Conservation (phyloP, 2,113 vertebrate genomes). For the Tonatia bakeri region DNA sequence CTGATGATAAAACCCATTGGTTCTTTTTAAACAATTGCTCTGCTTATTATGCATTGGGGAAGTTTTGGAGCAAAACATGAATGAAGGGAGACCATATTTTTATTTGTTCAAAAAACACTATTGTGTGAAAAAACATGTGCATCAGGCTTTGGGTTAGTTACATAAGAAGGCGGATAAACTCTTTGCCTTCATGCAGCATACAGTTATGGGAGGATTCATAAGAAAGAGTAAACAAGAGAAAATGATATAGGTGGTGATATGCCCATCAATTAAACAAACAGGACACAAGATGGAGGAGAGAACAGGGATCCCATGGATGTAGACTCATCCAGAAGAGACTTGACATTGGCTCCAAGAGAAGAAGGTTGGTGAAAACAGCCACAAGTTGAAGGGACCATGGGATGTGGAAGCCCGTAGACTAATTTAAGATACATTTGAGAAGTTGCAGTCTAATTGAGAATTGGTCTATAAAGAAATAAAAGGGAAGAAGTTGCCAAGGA, state of each 20-base stretch:
- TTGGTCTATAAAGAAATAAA: not conserved
- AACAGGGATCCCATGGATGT: accelerated
- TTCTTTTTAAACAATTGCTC: not conserved
- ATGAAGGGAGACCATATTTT: not conserved
- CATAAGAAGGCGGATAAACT: not conserved
- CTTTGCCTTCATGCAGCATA: not conserved
- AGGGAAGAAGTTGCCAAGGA: not conserved
- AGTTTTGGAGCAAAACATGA: not conserved
- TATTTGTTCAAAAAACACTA: not conserved
- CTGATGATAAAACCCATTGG: accelerated
- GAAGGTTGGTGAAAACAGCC: not conserved
- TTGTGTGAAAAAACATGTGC: not conserved
- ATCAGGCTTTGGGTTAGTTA: not conserved
- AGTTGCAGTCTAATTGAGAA: not conserved
- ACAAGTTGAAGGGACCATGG: accelerated
- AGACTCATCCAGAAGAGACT: not conserved
- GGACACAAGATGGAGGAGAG: not conserved
- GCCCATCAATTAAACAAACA: not conserved
- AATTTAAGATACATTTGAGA: not conserved
- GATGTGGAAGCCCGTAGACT: accelerated
- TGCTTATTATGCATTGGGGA: not conserved
- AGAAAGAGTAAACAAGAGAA: not conserved
- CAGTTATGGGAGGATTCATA: no score
- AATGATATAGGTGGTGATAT: not conserved
- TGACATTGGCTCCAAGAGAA: not conserved